Percentiles rank a stretch among this genome's conserved stretches.
Evolutionary conservation across 2,113 vertebrate genomes (phyloP).

Genomic region (Misgurnus mizolepis): DNA sequence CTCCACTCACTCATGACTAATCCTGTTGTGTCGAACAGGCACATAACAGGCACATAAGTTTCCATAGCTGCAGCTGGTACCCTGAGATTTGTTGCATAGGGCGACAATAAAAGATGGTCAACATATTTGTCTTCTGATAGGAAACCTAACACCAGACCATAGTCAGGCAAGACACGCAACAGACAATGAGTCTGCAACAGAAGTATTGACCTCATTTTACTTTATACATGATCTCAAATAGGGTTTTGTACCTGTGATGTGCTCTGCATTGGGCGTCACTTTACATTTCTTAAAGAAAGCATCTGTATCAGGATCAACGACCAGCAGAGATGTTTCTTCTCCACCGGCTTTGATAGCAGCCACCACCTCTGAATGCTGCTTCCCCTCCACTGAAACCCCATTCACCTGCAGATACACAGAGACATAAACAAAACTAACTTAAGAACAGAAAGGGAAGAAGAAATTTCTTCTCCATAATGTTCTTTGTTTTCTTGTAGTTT

Average conservation of each 20-base stretch:
- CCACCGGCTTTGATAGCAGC: conserved; percentile 83
- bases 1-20: conserved; percentile 34
- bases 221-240: background rate
- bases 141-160: background rate
- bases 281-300: conserved; percentile 90
- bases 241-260: conserved; percentile 36
- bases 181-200: background rate
- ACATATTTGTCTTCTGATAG: background rate
- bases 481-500: too few relatives aligned
- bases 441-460: too few relatives aligned
- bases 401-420: conserved; percentile 80
- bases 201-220: too few relatives aligned
- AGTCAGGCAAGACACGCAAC: background rate
- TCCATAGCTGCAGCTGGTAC: conserved; percentile 49
- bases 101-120: background rate
- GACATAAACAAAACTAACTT: too few relatives aligned
- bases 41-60: conserved; percentile 36
- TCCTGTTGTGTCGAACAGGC: conserved; percentile 1
- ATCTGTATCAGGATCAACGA: conserved; percentile 88
- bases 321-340: conserved; percentile 80
- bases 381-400: conserved; percentile 81
- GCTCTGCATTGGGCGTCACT: conserved; percentile 71
- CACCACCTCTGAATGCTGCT: conserved; percentile 87
- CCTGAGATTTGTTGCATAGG: conserved; percentile 22
- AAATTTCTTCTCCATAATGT: too few relatives aligned